phyloP scores from a whole-genome alignment of 2,888 invertebrate species.

The Vesta saturnalis region DNA sequence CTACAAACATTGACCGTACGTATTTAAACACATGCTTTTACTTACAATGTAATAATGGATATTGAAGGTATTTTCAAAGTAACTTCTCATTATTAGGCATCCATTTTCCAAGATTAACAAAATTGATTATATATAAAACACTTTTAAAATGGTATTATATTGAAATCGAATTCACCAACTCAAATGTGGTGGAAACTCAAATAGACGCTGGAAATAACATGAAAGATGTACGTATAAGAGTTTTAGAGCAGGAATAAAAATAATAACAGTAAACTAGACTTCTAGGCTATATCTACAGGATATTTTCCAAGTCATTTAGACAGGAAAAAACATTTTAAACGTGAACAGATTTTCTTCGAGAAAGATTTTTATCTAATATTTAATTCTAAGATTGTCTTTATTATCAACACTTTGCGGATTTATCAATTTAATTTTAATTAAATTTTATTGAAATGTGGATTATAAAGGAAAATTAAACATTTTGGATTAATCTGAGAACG shows the following conservation, averaged over 20 bases:
- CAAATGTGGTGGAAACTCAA: slow-evolving; percentile 8
- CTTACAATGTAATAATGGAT: no score
- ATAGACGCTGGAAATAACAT: background rate
- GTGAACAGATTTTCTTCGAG: slow-evolving; percentile 11
- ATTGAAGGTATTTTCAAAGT: no score
- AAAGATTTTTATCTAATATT: background rate
- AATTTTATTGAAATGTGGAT: no score
- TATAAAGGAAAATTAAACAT: no score
- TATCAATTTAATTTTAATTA: no score
- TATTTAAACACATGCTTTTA: no score
- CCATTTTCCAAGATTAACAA: no score
- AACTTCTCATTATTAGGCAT: no score
- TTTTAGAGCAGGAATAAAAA: slow-evolving; percentile 14
- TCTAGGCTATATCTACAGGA: slow-evolving; percentile 6
- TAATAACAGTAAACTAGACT: slow-evolving; percentile 12
- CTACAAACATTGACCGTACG: no score
- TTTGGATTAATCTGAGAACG: no score
- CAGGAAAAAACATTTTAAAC: slow-evolving; percentile 13
- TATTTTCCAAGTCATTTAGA: slow-evolving; percentile 11
- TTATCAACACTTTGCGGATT: no score
- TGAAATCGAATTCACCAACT: slow-evolving; percentile 13
- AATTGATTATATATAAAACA: slow-evolving; percentile 3
- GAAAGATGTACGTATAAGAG: slow-evolving; percentile 6
- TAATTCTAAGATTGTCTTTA: background rate
- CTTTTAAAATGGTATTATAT: slow-evolving; percentile 9